These are phyloP conservation scores for Dreissena rostriformis DNA, from an alignment of 1,140 invertebrate genomes.

Conservation along the genomic window DNA sequence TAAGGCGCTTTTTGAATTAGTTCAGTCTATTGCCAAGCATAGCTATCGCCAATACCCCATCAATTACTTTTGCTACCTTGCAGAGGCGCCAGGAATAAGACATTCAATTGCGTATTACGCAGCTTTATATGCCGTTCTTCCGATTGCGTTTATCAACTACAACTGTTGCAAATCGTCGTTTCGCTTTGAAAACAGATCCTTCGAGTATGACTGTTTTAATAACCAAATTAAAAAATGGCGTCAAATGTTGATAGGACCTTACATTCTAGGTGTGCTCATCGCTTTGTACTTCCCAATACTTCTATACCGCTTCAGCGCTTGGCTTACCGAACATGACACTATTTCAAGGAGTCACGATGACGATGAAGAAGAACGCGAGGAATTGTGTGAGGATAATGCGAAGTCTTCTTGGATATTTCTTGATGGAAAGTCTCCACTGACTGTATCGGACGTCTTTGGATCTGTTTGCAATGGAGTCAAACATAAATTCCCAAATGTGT, in stretches of 20 bases:
- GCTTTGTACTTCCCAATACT: conserved; percentile 38
- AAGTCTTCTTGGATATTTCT: not conserved
- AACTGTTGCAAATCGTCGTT: not conserved
- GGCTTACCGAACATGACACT: not conserved
- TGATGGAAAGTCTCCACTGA: conserved; percentile 15
- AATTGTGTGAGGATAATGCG: not conserved
- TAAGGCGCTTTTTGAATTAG: not conserved
- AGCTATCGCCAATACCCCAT: not conserved
- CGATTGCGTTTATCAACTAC: not conserved
- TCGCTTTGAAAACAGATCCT: not conserved
- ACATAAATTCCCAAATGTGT: not conserved
- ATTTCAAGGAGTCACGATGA: too few species aligned
- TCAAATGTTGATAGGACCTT: not conserved
- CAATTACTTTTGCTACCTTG: not conserved
- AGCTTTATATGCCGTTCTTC: not conserved
- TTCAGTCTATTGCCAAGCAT: not conserved
- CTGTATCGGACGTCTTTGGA: not conserved
- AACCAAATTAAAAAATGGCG: conserved; percentile 1
- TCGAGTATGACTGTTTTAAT: not conserved
- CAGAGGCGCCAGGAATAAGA: not conserved
- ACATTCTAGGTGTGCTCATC: conserved; percentile 15
- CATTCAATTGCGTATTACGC: not conserved
- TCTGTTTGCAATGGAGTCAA: not conserved
- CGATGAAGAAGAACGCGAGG: too few species aligned
- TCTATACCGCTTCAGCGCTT: not conserved